Percentiles rank a stretch among this genome's conserved stretches.
Conservation (phyloP, 2,888 invertebrate species). For the Stictocephala bisonia region DNA sequence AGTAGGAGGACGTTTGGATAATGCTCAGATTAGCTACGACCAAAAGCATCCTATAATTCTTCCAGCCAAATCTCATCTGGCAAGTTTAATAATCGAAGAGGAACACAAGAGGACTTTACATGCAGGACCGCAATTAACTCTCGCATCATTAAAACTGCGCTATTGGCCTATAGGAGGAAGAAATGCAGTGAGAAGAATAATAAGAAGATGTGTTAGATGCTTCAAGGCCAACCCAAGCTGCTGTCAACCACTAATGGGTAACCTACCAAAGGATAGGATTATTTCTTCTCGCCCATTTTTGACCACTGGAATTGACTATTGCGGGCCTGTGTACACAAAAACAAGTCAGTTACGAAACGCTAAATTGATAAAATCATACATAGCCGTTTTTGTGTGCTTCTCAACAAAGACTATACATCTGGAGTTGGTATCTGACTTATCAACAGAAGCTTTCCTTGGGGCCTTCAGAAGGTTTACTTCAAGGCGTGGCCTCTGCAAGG, state of each 20-base stretch:
- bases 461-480: conserved; percentile 60
- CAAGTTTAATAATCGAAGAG: neutral
- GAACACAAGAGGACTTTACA: conserved; percentile 50
- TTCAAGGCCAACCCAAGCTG: neutral
- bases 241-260: neutral
- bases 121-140: conserved; percentile 52
- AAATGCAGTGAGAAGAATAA: conserved; percentile 47
- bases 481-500: conserved; percentile 56
- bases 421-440: conserved; percentile 59
- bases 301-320: conserved; percentile 53
- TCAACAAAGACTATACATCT: conserved; percentile 61
- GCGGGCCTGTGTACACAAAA: conserved; percentile 51
- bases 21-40: conserved; percentile 53
- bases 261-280: conserved; percentile 49
- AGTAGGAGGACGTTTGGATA: conserved; percentile 59
- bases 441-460: conserved; percentile 60
- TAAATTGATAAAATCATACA: conserved; percentile 51
- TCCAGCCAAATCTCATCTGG: too few species aligned
- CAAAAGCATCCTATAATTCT: conserved; percentile 59
- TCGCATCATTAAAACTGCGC: conserved; percentile 50
- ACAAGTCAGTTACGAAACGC: conserved; percentile 1
- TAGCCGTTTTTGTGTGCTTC: conserved; percentile 60
- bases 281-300: conserved; percentile 48
- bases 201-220: conserved; percentile 50
- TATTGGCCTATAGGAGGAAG: conserved; percentile 57